A percentile compares a stretch with the other conserved stretches of the same genome.
Evolutionary conservation across 2,113 vertebrate genomes (phyloP).

Genomic region (Atractosteus spatula): DNA sequence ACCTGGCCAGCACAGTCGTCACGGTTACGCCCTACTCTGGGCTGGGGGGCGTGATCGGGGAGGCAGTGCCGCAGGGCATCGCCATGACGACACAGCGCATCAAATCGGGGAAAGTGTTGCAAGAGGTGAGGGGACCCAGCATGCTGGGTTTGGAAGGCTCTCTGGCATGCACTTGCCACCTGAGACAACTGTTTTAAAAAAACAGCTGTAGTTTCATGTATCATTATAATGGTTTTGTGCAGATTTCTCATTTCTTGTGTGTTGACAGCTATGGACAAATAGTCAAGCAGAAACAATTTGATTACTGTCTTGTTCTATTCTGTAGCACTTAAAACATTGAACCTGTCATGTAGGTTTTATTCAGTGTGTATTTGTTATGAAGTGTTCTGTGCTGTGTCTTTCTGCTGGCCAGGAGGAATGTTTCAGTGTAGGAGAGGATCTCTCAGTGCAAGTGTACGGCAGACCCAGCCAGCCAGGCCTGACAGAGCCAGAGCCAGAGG

Average conservation of each 20-base stretch:
- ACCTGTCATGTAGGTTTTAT: too few relatives aligned
- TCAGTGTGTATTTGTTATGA: background rate
- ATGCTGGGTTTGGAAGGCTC: background rate
- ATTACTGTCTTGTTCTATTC: too few relatives aligned
- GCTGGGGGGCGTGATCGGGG: background rate
- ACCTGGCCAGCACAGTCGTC: constrained; percentile 62
- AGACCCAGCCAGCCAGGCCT: constrained; percentile 32
- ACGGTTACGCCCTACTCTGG: constrained; percentile 32
- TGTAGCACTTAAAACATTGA: too few relatives aligned
- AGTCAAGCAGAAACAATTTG: too few relatives aligned
- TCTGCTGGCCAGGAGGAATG: constrained; percentile 51
- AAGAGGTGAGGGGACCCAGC: constrained; percentile 51
- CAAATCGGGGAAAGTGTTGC: constrained; percentile 61
- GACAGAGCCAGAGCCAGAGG: constrained; percentile 36
- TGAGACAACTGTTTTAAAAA: too few relatives aligned
- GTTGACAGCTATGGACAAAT: too few relatives aligned
- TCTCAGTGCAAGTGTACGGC: constrained; percentile 45
- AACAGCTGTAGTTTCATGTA: too few relatives aligned
- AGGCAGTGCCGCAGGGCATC: constrained; percentile 34
- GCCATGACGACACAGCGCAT: constrained; percentile 58
- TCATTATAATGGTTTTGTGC: too few relatives aligned
- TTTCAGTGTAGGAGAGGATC: constrained; percentile 56
- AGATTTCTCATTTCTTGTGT: too few relatives aligned
- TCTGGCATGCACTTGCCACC: too few relatives aligned
- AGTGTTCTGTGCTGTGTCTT: background rate